Evolutionary conservation across 2,797 vertebrate genomes (phyloP), one percentile per base, ranked within the genome.

Genomic region (Amblyopsis hoosieri): DNA sequence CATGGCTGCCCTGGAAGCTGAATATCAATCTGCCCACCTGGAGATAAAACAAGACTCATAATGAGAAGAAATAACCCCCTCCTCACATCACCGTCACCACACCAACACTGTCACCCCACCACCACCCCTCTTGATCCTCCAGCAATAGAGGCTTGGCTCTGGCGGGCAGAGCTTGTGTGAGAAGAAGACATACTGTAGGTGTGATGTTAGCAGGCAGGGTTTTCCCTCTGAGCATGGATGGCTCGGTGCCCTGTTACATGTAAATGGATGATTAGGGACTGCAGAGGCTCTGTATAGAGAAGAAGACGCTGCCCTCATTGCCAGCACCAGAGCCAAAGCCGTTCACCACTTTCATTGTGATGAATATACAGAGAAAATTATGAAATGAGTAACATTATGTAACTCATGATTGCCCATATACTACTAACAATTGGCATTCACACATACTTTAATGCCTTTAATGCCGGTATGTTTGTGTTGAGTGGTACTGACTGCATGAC

Each of bases 1-100:
- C 37, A 23, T 23, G 19, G 19, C 19, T 23, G 19, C 19, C 19
- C 19, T 23, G 19, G 19, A 23, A 23, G 19, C 64, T 65, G 61
- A 83, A 85, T 79, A 89, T 88, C 78, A 80, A 84, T 87, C 84
- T 87, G 80, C 71, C 68, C 78, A 82, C 82, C 82, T 85, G 63
- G 67, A 78, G 75, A 78, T 50, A 76, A 81, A 80, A 81, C 72
- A 60, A 45, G 62, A 81, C 74, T 78, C 82, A 76, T 84, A 80
- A 82, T 82, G 78, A 67, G 68, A 74, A 71, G 61, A 74, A 70
- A 81, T 82, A 86, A 89, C 85, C 87, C 82, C 83, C 72, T 71
- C 67, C 72, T 51, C 59, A 37, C 72, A 52, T 65, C 57, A 3
- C 31, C 19, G 19, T 23, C 19, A 23, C 19, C 50, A 45, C 48